A percentile compares a stretch with the other conserved stretches of the same genome.
Evolutionary conservation across 2,113 vertebrate species (phyloP).

Genomic region (Pagrus major): DNA sequence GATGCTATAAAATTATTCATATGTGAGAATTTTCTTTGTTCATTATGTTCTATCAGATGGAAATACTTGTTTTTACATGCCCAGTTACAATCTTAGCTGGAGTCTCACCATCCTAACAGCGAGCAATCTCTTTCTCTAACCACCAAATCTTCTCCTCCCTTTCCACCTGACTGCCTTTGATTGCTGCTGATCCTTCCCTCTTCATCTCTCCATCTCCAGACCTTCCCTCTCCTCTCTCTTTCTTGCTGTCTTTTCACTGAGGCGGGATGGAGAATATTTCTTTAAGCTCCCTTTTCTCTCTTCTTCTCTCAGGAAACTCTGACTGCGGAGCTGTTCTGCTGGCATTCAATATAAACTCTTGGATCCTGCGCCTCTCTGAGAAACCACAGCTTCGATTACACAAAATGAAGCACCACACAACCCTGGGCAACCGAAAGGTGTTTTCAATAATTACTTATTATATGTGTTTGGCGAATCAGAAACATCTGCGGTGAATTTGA

Average conservation of each 20-base stretch:
- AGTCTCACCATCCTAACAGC: slow-evolving; percentile 19
- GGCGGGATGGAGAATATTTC: slow-evolving; percentile 60
- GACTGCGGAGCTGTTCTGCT: slow-evolving; percentile 70
- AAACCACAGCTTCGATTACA: slow-evolving; percentile 77
- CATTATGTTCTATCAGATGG: background rate
- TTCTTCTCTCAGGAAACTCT: slow-evolving; percentile 73
- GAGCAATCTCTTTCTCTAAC: slow-evolving; percentile 37
- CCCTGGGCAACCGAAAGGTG: slow-evolving; percentile 78
- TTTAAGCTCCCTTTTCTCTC: slow-evolving; percentile 57
- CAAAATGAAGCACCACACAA: slow-evolving; percentile 74
- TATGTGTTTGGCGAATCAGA: slow-evolving; percentile 80
- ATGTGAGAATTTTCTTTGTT: background rate
- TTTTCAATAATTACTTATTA: slow-evolving; percentile 85
- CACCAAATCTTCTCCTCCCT: slow-evolving; percentile 54
- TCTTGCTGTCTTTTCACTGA: slow-evolving; percentile 35
- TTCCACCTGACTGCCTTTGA: slow-evolving; percentile 57
- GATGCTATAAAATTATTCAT: background rate
- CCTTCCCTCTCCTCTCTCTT: slow-evolving; percentile 16
- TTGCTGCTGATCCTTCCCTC: slow-evolving; percentile 44
- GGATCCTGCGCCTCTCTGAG: slow-evolving; percentile 58
- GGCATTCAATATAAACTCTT: slow-evolving; percentile 74
- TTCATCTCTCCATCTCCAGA: slow-evolving; percentile 44
- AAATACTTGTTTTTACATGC: slow-evolving; percentile 12
- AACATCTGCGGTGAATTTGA: slow-evolving; percentile 80
- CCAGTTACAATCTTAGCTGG: background rate